Evolutionary conservation across 2,113 vertebrate species (phyloP), one percentile per base, ranked within the genome.

Genomic region (Phaetusa simplex): DNA sequence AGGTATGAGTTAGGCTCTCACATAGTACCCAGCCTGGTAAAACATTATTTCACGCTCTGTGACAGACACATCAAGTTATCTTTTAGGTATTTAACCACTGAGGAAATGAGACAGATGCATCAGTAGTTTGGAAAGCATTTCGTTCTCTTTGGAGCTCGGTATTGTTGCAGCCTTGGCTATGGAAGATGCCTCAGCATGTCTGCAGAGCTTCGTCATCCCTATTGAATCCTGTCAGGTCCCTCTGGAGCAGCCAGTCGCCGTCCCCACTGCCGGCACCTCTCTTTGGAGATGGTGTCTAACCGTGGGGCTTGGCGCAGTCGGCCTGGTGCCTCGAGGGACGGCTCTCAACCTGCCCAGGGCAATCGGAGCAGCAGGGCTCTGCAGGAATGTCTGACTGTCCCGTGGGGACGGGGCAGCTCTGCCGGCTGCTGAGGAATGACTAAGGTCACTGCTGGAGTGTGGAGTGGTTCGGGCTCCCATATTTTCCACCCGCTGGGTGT

Each of bases 221-320:
- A 9, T 30, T 40, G 9, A n/a, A 40, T 9, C 19, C 34, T 1
- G 0, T 12, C 19, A 5, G 19, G 3, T 36, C 40, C n/a, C 40
- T 49, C 38, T 0, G 3, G 26, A 50, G 45, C 12, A 2, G 2
- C 42, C 22, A 3, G 34, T 19, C 2, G 4, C 84, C 3, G 2
- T n/a, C 52, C n/a, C 49, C 3, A 2, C 71, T 59, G 61, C 78
- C 3, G 2, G 42, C 43, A 9, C 34, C 58, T 16, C 67, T 56
- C 50, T 43, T 8, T 9, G 43, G 43, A 16, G 43, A 14, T 3
- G 10, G 14, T 2, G 14, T 53, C 18, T 7, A 2, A 18, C 50
- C 8, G 0, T 3, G 53, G 59, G 38, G 26, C 59, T 43, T 16
- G 52, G 52, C 29, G 87, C 38, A 14, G 32, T 3, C 32, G 45